Base-by-base conservation (phyloP, 2,113 vertebrate species). In the Trochalopteron elliotii region DNA sequence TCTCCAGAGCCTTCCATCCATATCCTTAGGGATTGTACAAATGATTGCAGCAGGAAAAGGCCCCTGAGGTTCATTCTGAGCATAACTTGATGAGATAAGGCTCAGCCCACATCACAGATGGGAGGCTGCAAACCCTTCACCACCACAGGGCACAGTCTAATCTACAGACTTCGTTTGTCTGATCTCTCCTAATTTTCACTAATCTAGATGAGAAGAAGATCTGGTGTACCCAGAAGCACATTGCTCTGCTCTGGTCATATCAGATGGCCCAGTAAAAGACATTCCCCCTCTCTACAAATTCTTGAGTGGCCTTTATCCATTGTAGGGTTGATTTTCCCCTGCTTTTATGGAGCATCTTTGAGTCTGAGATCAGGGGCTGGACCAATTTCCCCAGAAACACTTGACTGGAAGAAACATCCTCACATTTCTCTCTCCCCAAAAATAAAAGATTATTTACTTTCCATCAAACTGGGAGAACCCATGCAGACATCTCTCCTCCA, bases 21-120 rank as follows among this genome's bases (percentile, higher is more conserved):
- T 45, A 14, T 35, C 65, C 45, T 60, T 15, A 71, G 64, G 89
- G 45, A 16, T 1, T 72, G 56, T 35, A 72, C 31, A 7, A 44
- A 42, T 13, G 11, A 61, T 19, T 89, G 77, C n/a, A 93, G 84
- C 84, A 89, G 67, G 31, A 85, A 79, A 37, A 93, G 61, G 55
- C 67, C 93, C 89, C 53, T 17, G 33, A 72, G 94, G 87, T 69
- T 96, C 75, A 72, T 95, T 93, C 94, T 96, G 84, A 91, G 42
- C 89, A 89, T 85, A 94, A 22, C 42, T 87, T 33, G 70, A 28
- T 57, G 91, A 95, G 93, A 87, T 95, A 95, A 90, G 39, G 42
- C 49, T 89, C 89, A 87, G 65, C 25, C 27, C n/a, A 30, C 21
- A 1, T 90, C 94, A 94, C 22, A 23, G 59, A 77, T 52, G 30